Evolutionary conservation across 1,140 invertebrate genomes (phyloP), one percentile per base, ranked within the genome.

Genomic region (Bombus confusus): DNA sequence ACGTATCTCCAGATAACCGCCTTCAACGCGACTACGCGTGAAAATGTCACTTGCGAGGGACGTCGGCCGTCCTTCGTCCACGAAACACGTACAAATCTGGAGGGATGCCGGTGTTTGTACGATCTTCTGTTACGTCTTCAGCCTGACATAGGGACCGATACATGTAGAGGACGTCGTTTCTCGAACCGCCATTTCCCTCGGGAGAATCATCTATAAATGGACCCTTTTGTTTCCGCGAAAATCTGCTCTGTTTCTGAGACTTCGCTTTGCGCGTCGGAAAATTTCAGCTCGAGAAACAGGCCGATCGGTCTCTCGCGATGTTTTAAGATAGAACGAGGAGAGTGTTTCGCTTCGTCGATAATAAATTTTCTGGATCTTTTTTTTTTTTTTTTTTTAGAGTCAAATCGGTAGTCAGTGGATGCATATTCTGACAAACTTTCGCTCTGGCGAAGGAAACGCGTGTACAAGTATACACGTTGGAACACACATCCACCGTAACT

Each of bases 141-240:
- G 74, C 8, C 18, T 22, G 18, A 47, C n/a, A n/a, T n/a, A 66
- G 22, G 43, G 15, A 13, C 25, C 72, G 80, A 83, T 75, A 83
- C 59, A 66, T 22, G 31, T 34, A 9, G 28, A 82, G 72, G 41
- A 75, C 18, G 62, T 41, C 31, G 39, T n/a, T 34, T 5, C n/a
- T 78, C 64, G 59, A 64, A 22, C 64, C 52, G 18, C 39, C 75
- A 79, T 43, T 83, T 83, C 72, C 43, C 25, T 52, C 10, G 0
- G 64, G 31, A 28, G 34, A 22, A 47, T 28, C 43, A 25, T n/a
- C 37, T 31, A 34, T 64, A 39, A 68, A 75, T 57, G 41, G 6
- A 28, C 34, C 66, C 74, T 86, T 90, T 90, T 87, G 88, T 89
- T 86, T 85, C 28, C 52, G 28, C 9, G 62, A 90, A 83, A 90